Conservation (phyloP, 2,797 vertebrate species). For the Thaleichthys pacificus region DNA sequence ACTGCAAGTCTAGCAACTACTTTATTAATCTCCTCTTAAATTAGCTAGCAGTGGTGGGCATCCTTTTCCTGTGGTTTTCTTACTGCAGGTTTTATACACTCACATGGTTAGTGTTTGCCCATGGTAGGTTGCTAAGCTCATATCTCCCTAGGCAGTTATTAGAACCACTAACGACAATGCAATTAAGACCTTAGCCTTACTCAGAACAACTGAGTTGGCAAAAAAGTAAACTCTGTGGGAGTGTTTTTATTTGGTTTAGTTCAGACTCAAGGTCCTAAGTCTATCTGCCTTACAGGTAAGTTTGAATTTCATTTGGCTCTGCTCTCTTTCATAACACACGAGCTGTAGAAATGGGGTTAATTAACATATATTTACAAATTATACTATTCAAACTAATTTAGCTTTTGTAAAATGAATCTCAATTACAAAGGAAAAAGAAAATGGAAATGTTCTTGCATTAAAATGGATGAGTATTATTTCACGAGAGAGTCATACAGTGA, state of each 20-base stretch:
- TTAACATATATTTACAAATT: conserved; percentile 79
- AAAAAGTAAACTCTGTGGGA: conserved; percentile 61
- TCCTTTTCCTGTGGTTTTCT: conserved; percentile 69
- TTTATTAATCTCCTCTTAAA: conserved; percentile 75
- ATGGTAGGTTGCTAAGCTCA: conserved; percentile 65
- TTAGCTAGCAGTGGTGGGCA: conserved; percentile 70
- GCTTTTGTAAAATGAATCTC: conserved; percentile 66
- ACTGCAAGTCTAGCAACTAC: conserved; percentile 78
- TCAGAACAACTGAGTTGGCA: conserved; percentile 74
- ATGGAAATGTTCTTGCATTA: conserved; percentile 69
- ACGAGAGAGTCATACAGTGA: conserved; percentile 51
- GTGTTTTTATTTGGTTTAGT: conserved; percentile 72
- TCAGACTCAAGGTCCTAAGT: conserved; percentile 54
- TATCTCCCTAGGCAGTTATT: conserved; percentile 75
- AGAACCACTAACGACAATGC: conserved; percentile 71
- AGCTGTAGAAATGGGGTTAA: conserved; percentile 60
- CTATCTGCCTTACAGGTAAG: conserved; percentile 72
- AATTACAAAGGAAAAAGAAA: conserved; percentile 64
- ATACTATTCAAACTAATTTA: conserved; percentile 76
- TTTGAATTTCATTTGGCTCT: conserved; percentile 72
- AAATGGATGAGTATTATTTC: conserved; percentile 75
- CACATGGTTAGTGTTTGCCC: conserved; percentile 32
- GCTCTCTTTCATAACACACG: conserved; percentile 42
- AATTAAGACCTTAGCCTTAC: conserved; percentile 68
- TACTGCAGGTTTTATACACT: conserved; percentile 63